Evolutionary conservation across 1,140 invertebrate genomes (phyloP), one percentile per base, ranked within the genome.

Genomic region (Laupala kohalensis): DNA sequence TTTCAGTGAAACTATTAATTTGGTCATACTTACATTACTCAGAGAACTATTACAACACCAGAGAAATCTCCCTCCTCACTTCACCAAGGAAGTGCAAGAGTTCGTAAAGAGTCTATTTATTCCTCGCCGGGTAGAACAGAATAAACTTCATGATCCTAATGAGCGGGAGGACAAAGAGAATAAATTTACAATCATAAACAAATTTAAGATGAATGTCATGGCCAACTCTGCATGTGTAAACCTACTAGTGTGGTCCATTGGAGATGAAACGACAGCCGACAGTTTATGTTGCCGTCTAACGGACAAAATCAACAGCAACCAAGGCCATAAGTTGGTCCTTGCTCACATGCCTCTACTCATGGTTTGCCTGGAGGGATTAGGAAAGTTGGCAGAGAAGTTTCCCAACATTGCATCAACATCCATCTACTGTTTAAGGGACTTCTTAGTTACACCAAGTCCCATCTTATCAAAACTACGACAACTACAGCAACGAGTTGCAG

Each of bases 171-270:
- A 92, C 72, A 82, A 87, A n/a, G 91, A 93, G 76, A 89, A 84
- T 68, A 92, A 92, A 80, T 89, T 83, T 76, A 85, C 87, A 2
- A 88, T 90, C 0, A 89, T 95, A 5, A 96, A 96, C 81, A 92
- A 92, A 78, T 94, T 96, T 77, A 96, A 97, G 83, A 89, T 98
- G 28, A 96, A 96, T 78, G 94, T 99, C 0, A 94, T 96, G 87
- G 94, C 95, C 0, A 98, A 97, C 83, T 95, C 96, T 4, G 94
- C 95, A 19, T 99, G 96, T 80, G 93, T 99, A 2, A 96, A 99
- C 81, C 86, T 99, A 0, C 85, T 99, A 3, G 95, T 99, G 28
- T 99, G 97, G 97, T 94, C 96, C 13, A 95, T 97, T 76, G 89
- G 91, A 2, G 96, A 98, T 82, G 96, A 98, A 85, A 93, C 93